phyloP scores from a whole-genome alignment of 2,797 vertebrate genomes.

The Spondyliosoma cantharus region DNA sequence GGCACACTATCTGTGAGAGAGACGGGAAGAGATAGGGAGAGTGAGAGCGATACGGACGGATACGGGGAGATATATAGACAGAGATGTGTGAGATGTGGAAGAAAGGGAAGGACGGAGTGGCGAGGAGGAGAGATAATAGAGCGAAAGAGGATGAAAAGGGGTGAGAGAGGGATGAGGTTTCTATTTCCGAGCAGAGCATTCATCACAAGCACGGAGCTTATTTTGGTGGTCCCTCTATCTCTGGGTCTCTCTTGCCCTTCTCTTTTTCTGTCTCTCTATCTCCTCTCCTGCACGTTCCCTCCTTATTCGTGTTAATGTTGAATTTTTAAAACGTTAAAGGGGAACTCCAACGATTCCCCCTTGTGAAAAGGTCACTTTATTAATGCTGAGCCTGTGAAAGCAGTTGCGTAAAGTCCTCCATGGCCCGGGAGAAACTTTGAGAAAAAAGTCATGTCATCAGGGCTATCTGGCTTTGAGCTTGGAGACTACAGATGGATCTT shows the following conservation, averaged over 20 bases:
- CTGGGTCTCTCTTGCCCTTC: constrained; percentile 24
- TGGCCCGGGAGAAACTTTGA: not conserved
- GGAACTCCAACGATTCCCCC: constrained; percentile 9
- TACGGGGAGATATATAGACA: constrained; percentile 52
- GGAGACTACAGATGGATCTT: not conserved
- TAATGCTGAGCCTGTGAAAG: not conserved
- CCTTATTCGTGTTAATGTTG: not conserved
- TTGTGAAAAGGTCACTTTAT: not conserved
- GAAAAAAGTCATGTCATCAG: not conserved
- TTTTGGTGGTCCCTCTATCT: constrained; percentile 70
- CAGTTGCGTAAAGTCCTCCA: not conserved
- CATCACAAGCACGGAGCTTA: constrained; percentile 72
- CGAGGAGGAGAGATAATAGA: constrained; percentile 61
- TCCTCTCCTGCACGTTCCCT: not conserved
- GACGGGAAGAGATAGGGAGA: constrained; percentile 38
- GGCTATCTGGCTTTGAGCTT: not conserved
- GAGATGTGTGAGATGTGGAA: constrained; percentile 57
- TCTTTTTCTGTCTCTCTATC: constrained; percentile 24
- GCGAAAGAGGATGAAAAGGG: constrained; percentile 59
- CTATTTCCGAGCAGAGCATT: constrained; percentile 78
- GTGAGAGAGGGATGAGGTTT: constrained; percentile 77
- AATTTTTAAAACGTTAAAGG: constrained; percentile 6
- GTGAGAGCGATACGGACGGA: constrained; percentile 44
- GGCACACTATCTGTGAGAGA: constrained; percentile 58
- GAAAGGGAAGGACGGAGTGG: constrained; percentile 50